These are phyloP conservation scores for Portevinia maculata DNA, from an alignment of 2,888 invertebrate species.

Conservation along the genomic window DNA sequence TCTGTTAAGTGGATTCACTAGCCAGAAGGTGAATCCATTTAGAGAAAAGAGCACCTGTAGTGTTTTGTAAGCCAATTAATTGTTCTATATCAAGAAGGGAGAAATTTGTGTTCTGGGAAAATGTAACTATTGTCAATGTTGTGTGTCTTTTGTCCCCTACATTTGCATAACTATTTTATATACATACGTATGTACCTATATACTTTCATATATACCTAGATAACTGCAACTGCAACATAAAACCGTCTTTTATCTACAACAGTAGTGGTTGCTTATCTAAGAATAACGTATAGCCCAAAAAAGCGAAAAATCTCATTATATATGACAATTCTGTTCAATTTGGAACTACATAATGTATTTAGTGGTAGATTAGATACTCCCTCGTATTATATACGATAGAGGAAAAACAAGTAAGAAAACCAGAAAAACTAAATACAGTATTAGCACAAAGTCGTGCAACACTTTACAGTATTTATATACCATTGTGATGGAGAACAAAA, in stretches of 20 bases:
- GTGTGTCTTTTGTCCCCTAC: slow-evolving; percentile 57
- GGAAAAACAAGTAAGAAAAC: background rate
- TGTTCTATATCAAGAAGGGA: background rate
- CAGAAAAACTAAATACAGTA: slow-evolving; percentile 27
- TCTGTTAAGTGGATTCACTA: slow-evolving; percentile 95
- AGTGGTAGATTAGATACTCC: slow-evolving; percentile 16
- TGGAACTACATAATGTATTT: slow-evolving; percentile 61
- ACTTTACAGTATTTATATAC: slow-evolving; percentile 60
- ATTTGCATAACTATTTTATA: slow-evolving; percentile 36
- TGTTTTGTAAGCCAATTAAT: slow-evolving; percentile 90
- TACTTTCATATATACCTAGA: too few species aligned
- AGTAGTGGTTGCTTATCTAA: slow-evolving; percentile 54
- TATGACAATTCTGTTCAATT: slow-evolving; percentile 60
- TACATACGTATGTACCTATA: slow-evolving; percentile 29
- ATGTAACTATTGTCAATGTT: slow-evolving; percentile 72
- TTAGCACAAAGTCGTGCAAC: slow-evolving; percentile 46
- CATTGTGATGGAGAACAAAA: slow-evolving; percentile 61
- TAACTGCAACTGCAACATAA: slow-evolving; percentile 44
- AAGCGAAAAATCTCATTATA: slow-evolving; percentile 32
- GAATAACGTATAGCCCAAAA: slow-evolving; percentile 16
- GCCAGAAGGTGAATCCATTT: slow-evolving; percentile 97
- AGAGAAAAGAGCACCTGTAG: slow-evolving; percentile 95
- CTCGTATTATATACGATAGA: slow-evolving; percentile 33
- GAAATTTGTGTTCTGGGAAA: slow-evolving; percentile 35
- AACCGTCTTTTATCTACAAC: slow-evolving; percentile 67